Conservation (phyloP, 30 jellyfish, hydroid and myxozoan species). For the Nemopilema nomurai region DNA sequence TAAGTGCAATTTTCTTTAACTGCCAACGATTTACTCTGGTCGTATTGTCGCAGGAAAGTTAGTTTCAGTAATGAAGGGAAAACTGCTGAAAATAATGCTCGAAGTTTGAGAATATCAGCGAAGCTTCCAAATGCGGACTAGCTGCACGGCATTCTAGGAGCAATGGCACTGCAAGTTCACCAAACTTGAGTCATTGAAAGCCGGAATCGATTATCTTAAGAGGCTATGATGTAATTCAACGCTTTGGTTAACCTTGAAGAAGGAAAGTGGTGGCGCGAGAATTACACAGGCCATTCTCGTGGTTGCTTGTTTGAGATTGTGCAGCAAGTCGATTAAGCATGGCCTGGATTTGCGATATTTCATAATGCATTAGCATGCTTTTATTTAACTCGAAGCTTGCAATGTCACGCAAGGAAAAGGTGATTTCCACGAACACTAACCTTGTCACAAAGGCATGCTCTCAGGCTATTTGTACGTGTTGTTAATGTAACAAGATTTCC, state of each 20-base stretch:
- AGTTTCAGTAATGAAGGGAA: too few species aligned
- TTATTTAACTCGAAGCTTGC: not conserved
- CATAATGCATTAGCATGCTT: not conserved
- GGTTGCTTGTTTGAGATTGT: not conserved
- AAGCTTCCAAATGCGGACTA: not conserved
- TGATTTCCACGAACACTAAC: not conserved
- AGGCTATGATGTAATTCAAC: not conserved
- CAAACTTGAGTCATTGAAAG: not conserved
- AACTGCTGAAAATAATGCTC: too few species aligned
- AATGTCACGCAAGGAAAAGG: not conserved
- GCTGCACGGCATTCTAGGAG: not conserved
- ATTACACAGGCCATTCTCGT: not conserved
- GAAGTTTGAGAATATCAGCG: too few species aligned
- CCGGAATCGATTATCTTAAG: not conserved
- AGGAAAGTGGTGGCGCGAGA: not conserved
- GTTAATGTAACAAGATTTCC: not conserved
- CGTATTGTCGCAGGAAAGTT: too few species aligned
- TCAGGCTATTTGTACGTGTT: not conserved
- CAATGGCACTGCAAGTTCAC: not conserved
- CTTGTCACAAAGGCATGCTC: not conserved
- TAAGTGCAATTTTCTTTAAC: too few species aligned
- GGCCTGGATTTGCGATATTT: not conserved
- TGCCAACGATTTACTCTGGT: too few species aligned
- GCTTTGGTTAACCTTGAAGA: not conserved
- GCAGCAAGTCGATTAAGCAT: not conserved